These are phyloP conservation scores for Cheirogaleus major DNA, from an alignment of 2,797 vertebrate species.

Conservation along the genomic window DNA sequence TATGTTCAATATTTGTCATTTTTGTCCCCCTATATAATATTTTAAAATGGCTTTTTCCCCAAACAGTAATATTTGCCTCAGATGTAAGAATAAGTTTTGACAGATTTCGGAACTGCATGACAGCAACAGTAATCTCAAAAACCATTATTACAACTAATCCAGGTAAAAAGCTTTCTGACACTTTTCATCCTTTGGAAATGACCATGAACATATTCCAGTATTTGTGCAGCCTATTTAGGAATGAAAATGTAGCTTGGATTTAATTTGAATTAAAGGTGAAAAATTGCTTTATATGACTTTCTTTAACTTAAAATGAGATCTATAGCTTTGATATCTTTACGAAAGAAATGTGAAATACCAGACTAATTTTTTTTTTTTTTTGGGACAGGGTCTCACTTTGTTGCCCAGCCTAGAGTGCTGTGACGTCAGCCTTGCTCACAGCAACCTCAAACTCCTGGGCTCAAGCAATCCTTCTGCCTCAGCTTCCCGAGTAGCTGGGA, in stretches of 20 bases:
- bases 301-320: neutral
- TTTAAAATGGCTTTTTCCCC: constrained; percentile 17
- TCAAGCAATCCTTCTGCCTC: no score
- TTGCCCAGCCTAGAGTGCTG: no score
- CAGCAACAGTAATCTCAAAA: constrained; percentile 94
- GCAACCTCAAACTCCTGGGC: no score
- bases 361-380: neutral
- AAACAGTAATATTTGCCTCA: constrained; percentile 95
- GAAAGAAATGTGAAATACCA: neutral
- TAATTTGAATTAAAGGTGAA: constrained; percentile 36
- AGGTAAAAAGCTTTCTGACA: constrained; percentile 86
- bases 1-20: constrained; percentile 55
- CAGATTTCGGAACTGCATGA: constrained; percentile 95
- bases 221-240: neutral
- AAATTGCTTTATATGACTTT: constrained; percentile 10
- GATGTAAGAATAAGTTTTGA: constrained; percentile 96
- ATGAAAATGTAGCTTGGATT: constrained; percentile 28
- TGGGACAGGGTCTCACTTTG: no score
- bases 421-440: no score
- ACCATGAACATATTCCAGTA: neutral
- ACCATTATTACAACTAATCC: constrained; percentile 97
- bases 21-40: neutral
- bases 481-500: no score
- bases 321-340: neutral
- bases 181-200: constrained; percentile 42